Base-by-base conservation (phyloP, 1,140 invertebrate species). In the Drosophila pseudoobscura region DNA sequence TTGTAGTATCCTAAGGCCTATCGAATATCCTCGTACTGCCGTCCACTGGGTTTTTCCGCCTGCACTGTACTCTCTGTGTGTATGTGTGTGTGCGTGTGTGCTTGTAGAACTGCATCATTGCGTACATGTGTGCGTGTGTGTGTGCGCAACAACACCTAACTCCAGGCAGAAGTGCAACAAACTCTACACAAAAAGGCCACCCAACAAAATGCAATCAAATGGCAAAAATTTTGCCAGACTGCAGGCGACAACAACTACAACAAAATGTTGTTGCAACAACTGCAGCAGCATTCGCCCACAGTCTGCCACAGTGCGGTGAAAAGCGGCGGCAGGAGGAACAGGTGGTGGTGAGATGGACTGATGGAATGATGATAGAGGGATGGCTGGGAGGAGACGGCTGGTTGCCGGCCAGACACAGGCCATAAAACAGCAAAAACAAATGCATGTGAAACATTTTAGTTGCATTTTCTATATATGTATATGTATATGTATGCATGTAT, bases 141-240 rank as follows among this genome's bases (percentile, higher is more conserved):
- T 22, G 44, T 47, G 26, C 47, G 39, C 77, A 49, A 61, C 66
- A 79, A 74, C 74, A 85, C 77, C 82, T 87, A 85, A 85, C 74
- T 85, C 72, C 66, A 72, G 58, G 44, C 49, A 46, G 56, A 80
- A 69, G 84, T 88, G 83, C 83, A 88, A 88, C 83, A 88, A 88
- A 88, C 83, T 88, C 84, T 88, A 60, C 61, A 87, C 78, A 75
- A 78, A 83, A 84, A 84, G 51, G 41, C 63, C 54, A 46, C 64
- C 77, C 64, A 55, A 80, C 68, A 80, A 76, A 80, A 80, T 80
- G 78, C 83, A 88, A 88, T 82, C 83, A 88, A 88, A 88, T 88
- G 83, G 82, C 78, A 87, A 87, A 87, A 87, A 78, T 85, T 82
- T 85, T 82, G 62, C 82, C 78, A 87, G 82, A 82, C 82, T 78